A percentile compares a stretch with the other conserved stretches of the same genome.
Evolutionary conservation across 1,140 invertebrate genomes (phyloP).

Genomic region (Platorchestia sp.): DNA sequence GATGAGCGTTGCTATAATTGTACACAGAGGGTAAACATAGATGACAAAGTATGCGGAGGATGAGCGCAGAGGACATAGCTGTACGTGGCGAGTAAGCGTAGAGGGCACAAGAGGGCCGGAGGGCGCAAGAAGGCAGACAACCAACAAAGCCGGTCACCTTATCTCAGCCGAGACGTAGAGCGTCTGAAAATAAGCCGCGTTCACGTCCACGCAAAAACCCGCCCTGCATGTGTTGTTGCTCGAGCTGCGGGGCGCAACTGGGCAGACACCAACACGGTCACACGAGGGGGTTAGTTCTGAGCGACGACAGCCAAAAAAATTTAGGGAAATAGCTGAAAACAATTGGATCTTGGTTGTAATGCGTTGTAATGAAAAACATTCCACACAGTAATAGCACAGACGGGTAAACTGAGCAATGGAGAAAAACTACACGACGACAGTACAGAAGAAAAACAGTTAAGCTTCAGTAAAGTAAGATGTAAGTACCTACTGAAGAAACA

Average conservation of each 20-base stretch:
- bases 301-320: not conserved
- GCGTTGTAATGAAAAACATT: not conserved
- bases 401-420: not conserved
- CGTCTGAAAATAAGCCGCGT: conserved; percentile 18
- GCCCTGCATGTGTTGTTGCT: not conserved
- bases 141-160: conserved; percentile 28
- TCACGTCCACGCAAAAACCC: not conserved
- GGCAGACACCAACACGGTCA: not conserved
- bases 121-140: not conserved
- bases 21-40: not conserved
- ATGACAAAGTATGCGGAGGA: not conserved
- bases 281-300: not conserved
- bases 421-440: not conserved
- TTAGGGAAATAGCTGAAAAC: not conserved
- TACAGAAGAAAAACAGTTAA: not conserved
- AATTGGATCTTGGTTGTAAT: not conserved
- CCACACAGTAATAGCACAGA: not conserved
- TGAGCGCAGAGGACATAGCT: not conserved
- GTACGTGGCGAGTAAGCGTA: not conserved
- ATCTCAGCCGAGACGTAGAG: not conserved
- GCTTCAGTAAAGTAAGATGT: not conserved
- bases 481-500: not conserved
- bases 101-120: not conserved
- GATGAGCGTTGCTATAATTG: too few relatives aligned
- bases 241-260: not conserved